Evolutionary conservation across 2,113 vertebrate genomes (phyloP).

Genomic region (Reinhardtius hippoglossoides): DNA sequence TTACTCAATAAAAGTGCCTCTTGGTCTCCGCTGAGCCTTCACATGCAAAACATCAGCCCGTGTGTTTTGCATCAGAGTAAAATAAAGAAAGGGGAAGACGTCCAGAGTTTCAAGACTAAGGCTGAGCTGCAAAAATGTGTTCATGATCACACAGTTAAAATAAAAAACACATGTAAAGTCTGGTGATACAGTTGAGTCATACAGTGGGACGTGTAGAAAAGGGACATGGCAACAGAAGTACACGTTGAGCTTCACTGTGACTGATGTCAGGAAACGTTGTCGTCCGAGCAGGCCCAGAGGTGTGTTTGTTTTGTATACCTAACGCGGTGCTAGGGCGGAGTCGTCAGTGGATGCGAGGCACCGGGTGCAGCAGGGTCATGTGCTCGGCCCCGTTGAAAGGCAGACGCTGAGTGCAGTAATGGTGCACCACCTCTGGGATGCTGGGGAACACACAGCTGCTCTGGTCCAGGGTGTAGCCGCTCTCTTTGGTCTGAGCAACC

Average conservation of each 20-base stretch:
- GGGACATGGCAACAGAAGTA: not conserved
- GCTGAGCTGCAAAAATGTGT: not conserved
- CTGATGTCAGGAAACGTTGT: conserved; percentile 12
- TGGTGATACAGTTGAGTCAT: not conserved
- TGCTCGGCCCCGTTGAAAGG: conserved; percentile 91
- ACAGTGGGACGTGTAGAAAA: not conserved
- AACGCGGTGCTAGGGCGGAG: not conserved
- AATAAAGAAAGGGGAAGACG: conserved; percentile 27
- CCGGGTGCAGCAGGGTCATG: conserved; percentile 89
- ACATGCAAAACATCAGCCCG: conserved; percentile 67
- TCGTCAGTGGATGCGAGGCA: conserved; percentile 75
- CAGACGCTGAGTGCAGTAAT: conserved; percentile 87
- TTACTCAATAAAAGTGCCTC: conserved; percentile 47
- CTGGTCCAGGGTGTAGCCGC: conserved; percentile 89
- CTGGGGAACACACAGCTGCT: conserved; percentile 88
- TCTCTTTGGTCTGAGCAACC: conserved; percentile 91
- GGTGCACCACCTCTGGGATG: conserved; percentile 89
- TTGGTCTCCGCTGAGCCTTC: conserved; percentile 9
- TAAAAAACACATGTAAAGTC: not conserved
- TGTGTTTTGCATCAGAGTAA: conserved; percentile 53
- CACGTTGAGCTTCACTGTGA: conserved; percentile 13
- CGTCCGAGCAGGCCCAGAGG: conserved; percentile 19
- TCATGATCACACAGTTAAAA: not conserved
- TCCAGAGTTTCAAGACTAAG: not conserved
- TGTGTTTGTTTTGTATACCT: conserved; percentile 42